phyloP scores from a whole-genome alignment of 2,113 vertebrate species.

The Saccopteryx bilineata region DNA sequence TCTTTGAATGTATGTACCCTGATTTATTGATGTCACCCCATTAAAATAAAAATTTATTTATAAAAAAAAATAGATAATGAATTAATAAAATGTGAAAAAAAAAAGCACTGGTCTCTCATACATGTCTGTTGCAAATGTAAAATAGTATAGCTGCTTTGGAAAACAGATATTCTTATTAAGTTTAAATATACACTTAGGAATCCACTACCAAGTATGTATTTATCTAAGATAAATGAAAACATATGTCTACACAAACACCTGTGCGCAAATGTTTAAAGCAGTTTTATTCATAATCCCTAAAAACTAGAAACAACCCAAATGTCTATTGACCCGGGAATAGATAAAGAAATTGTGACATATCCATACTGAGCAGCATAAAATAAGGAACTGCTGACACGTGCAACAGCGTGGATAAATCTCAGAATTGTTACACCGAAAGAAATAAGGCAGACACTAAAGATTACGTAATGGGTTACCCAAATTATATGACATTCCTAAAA shows the following conservation, averaged over 20 bases:
- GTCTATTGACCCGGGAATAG: background rate
- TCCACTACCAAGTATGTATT: slow-evolving; percentile 35
- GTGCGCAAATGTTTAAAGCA: slow-evolving; percentile 43
- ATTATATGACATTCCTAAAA: background rate
- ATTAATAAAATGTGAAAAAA: too few species aligned
- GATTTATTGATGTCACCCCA: too few species aligned
- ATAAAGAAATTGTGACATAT: slow-evolving; percentile 40
- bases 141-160: background rate
- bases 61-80: too few species aligned
- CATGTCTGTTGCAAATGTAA: slow-evolving; percentile 22
- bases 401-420: background rate
- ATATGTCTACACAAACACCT: slow-evolving; percentile 13
- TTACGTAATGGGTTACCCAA: background rate
- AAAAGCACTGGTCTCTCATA: background rate
- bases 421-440: background rate
- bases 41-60: too few species aligned
- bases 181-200: slow-evolving; percentile 31
- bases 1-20: too few species aligned
- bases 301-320: slow-evolving; percentile 36
- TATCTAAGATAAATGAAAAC: slow-evolving; percentile 33
- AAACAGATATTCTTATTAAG: slow-evolving; percentile 25
- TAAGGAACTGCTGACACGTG: background rate
- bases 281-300: slow-evolving; percentile 44
- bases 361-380: background rate
- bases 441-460: slow-evolving; percentile 31